phyloP scores from a whole-genome alignment of 2,113 vertebrate genomes.

The Etia nguti region DNA sequence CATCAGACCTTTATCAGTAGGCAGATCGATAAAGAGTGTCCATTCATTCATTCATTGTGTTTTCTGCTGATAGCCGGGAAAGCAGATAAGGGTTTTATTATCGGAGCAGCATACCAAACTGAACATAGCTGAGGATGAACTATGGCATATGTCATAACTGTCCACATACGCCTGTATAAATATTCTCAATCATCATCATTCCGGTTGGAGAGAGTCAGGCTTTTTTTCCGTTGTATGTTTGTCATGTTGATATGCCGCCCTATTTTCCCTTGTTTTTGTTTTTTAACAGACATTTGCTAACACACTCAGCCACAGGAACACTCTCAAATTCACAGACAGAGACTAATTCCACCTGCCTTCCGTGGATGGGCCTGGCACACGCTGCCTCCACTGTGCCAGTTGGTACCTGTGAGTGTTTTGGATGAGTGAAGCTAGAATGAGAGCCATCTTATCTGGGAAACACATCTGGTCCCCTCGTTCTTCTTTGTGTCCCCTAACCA shows the following conservation, averaged over 20 bases:
- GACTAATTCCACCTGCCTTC: conserved; percentile 30
- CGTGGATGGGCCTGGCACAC: conserved; percentile 13
- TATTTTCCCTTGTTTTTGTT: neutral
- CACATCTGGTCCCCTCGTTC: conserved; percentile 52
- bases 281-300: neutral
- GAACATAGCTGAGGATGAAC: neutral
- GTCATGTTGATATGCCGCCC: neutral
- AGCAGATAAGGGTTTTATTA: conserved; percentile 44
- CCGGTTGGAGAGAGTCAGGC: neutral
- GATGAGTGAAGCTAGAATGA: conserved; percentile 39
- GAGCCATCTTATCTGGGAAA: conserved; percentile 50
- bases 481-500: conserved; percentile 29
- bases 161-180: neutral
- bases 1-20: conserved; percentile 3
- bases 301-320: neutral
- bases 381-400: conserved; percentile 10
- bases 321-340: neutral
- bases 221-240: neutral
- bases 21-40: conserved; percentile 4
- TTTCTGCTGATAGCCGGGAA: conserved; percentile 33
- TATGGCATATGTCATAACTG: neutral
- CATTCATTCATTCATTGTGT: conserved; percentile 5
- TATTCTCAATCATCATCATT: neutral
- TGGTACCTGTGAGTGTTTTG: conserved; percentile 51
- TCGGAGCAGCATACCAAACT: conserved; percentile 4